These are phyloP conservation scores for Ylistrum balloti DNA, from an alignment of 1,140 invertebrate species.

Conservation along the genomic window DNA sequence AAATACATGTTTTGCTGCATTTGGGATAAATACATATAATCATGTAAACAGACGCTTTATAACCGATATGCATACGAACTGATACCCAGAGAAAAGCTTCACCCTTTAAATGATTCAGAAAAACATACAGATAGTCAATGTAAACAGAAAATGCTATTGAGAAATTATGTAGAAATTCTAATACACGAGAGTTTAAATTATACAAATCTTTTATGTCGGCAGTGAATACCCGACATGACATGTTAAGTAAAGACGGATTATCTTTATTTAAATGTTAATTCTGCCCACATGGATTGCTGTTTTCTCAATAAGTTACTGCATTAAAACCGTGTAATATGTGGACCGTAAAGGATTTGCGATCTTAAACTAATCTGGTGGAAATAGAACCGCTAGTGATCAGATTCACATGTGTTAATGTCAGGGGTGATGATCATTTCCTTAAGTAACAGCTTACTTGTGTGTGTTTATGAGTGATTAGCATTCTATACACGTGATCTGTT, in stretches of 20 bases:
- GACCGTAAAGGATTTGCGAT: too few relatives aligned
- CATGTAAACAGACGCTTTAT: not conserved
- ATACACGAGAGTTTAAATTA: not conserved
- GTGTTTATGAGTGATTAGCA: too few relatives aligned
- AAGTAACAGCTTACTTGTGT: too few relatives aligned
- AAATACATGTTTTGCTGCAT: not conserved
- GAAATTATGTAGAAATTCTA: not conserved
- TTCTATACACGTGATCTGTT: too few relatives aligned
- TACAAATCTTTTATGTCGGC: not conserved
- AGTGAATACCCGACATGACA: not conserved
- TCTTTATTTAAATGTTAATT: not conserved
- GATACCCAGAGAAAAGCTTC: not conserved
- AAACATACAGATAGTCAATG: not conserved
- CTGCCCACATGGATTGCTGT: not conserved
- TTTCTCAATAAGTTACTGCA: not conserved
- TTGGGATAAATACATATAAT: not conserved
- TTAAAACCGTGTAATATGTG: not conserved
- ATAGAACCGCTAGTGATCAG: too few relatives aligned
- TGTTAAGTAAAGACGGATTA: not conserved
- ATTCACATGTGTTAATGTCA: too few relatives aligned
- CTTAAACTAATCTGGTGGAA: too few relatives aligned
- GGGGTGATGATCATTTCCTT: too few relatives aligned
- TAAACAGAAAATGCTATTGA: not conserved
- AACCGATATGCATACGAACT: not conserved
- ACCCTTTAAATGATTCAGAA: not conserved